Conservation (phyloP, 2,113 vertebrate genomes). For the Sardina pilchardus region DNA sequence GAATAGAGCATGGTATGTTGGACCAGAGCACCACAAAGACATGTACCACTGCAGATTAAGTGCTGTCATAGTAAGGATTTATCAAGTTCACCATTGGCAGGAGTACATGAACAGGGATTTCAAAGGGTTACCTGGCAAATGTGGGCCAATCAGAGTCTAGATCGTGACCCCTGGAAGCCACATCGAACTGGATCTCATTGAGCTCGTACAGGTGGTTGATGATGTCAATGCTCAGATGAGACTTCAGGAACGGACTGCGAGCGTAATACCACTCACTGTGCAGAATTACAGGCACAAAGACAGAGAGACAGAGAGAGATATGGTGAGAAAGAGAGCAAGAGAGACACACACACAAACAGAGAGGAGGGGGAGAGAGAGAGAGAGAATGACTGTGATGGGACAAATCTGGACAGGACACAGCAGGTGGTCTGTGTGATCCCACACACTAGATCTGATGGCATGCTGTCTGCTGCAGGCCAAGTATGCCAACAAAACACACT, state of each 20-base stretch:
- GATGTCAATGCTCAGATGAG: constrained; percentile 85
- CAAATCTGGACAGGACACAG: neutral
- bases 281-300: constrained; percentile 13
- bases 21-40: no score
- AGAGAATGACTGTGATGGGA: neutral
- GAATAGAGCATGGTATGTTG: no score
- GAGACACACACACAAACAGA: neutral
- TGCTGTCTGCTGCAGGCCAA: neutral
- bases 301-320: neutral
- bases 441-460: neutral
- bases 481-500: neutral
- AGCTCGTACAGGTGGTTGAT: constrained; percentile 92
- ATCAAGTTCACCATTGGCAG: neutral
- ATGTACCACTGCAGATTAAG: neutral
- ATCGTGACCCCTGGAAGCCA: constrained; percentile 89
- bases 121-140: constrained; percentile 82
- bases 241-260: constrained; percentile 90
- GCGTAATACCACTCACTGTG: constrained; percentile 93
- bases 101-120: neutral
- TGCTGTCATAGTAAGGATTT: neutral
- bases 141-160: constrained; percentile 92
- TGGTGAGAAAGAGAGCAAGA: neutral
- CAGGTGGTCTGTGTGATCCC: neutral
- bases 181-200: constrained; percentile 88
- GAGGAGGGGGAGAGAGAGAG: neutral